These are phyloP conservation scores for Macrosoma leucophasiata DNA, from an alignment of 2,888 invertebrate genomes.

Conservation along the genomic window DNA sequence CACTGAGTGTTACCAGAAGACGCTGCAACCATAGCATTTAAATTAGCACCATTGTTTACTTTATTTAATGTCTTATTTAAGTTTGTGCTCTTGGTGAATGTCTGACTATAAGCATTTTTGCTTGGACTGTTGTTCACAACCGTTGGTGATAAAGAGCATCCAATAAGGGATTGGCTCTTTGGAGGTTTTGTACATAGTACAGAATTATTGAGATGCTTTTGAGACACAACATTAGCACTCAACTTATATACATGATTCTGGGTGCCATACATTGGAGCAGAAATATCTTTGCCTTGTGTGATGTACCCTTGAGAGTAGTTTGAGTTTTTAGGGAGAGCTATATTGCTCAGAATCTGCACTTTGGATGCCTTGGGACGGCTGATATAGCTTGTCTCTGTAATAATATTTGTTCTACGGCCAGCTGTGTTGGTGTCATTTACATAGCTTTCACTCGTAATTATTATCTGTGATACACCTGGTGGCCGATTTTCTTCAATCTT, in stretches of 20 bases:
- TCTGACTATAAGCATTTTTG: constrained; percentile 64
- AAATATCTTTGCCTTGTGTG: constrained; percentile 52
- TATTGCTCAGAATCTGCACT: constrained; percentile 70
- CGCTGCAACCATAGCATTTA: constrained; percentile 61
- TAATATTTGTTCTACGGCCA: constrained; percentile 54
- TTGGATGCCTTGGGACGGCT: constrained; percentile 59
- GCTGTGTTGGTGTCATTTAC: constrained; percentile 50
- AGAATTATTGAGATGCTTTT: constrained; percentile 57
- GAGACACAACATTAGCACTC: constrained; percentile 51
- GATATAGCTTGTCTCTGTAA: constrained; percentile 58
- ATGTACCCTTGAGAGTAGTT: constrained; percentile 59
- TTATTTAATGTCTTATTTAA: constrained; percentile 57
- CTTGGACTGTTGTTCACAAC: constrained; percentile 56
- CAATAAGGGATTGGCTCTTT: constrained; percentile 61
- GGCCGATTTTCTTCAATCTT: constrained; percentile 57
- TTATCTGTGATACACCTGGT: constrained; percentile 63
- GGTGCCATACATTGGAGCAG: constrained; percentile 55
- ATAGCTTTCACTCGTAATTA: constrained; percentile 66
- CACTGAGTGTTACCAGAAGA: constrained; percentile 62
- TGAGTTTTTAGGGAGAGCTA: constrained; percentile 62
- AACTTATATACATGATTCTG: constrained; percentile 66
- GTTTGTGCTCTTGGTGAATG: constrained; percentile 61
- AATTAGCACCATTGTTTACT: constrained; percentile 69
- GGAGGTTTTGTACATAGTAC: constrained; percentile 59
- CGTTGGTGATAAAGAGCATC: constrained; percentile 51